phyloP scores from a whole-genome alignment of 2,113 vertebrate species.

The Mionectes macconnelli region DNA sequence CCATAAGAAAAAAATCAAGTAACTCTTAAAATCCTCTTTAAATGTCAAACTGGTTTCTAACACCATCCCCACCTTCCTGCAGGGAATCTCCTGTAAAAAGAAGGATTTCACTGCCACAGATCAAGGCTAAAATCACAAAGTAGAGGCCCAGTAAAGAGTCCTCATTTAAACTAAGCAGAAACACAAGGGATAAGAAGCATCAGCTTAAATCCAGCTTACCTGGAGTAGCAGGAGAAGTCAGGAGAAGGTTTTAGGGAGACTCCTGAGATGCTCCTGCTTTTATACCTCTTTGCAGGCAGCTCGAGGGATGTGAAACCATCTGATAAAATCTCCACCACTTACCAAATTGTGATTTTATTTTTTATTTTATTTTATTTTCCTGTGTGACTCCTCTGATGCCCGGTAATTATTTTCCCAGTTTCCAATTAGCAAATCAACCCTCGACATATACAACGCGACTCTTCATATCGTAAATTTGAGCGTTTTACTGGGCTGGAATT shows the following conservation, averaged over 20 bases:
- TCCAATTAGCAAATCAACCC: not conserved
- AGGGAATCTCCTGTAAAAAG: accelerated
- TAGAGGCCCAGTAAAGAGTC: not conserved
- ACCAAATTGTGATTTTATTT: not conserved
- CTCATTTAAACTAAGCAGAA: not conserved
- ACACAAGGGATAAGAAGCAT: not conserved
- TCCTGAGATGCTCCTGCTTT: not conserved
- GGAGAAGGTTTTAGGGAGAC: not conserved
- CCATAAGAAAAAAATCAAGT: not conserved
- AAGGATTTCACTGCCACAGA: not conserved
- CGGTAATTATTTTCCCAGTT: slow-evolving; percentile 18
- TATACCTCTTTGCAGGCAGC: not conserved
- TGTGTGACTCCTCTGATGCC: not conserved
- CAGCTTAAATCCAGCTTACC: not conserved
- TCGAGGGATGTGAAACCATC: not conserved
- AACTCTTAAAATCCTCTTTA: not conserved
- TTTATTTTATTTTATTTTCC: not conserved
- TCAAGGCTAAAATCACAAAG: not conserved
- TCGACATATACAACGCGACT: not conserved
- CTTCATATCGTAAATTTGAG: not conserved
- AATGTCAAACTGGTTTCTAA: not conserved
- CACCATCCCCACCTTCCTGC: not conserved
- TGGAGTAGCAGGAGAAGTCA: not conserved
- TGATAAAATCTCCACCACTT: not conserved
- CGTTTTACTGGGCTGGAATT: not conserved